Percentiles rank a stretch among this genome's conserved stretches.
Evolutionary conservation across 2,113 vertebrate genomes (phyloP).

Genomic region (Clarias magur): DNA sequence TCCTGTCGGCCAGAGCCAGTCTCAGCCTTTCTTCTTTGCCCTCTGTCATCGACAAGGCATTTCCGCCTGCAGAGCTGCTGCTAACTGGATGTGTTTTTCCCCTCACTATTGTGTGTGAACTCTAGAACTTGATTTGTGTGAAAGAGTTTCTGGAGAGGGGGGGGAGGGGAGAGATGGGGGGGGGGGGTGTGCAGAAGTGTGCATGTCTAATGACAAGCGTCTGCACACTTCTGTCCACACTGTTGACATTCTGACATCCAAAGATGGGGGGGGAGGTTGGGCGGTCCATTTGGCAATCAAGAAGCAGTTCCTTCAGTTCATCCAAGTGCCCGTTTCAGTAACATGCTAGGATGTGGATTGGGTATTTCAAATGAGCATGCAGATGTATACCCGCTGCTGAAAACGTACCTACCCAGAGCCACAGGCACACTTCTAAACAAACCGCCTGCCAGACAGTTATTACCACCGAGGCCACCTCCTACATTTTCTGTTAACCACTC

Average conservation of each 20-base stretch:
- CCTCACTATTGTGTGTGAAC: background rate
- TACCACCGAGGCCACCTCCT: background rate
- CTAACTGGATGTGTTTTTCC: background rate
- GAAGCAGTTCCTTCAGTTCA: background rate
- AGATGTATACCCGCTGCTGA: background rate
- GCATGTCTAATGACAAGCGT: no score
- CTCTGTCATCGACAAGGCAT: background rate
- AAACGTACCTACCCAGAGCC: background rate
- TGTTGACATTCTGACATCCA: no score
- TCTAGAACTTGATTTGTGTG: background rate
- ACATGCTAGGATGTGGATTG: background rate
- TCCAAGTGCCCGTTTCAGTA: background rate
- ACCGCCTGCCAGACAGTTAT: background rate
- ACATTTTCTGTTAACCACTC: conserved; percentile 8
- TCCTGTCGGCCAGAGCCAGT: background rate
- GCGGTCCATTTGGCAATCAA: background rate
- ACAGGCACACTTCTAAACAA: background rate
- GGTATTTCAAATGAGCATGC: background rate
- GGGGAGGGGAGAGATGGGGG: no score
- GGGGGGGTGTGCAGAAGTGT: no score
- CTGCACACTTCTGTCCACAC: no score
- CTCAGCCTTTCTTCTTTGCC: background rate
- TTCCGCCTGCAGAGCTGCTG: background rate
- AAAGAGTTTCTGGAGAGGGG: background rate
- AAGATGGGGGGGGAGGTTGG: no score